These are phyloP conservation scores for Caretta caretta DNA, from an alignment of 2,113 vertebrate species.

Conservation along the genomic window DNA sequence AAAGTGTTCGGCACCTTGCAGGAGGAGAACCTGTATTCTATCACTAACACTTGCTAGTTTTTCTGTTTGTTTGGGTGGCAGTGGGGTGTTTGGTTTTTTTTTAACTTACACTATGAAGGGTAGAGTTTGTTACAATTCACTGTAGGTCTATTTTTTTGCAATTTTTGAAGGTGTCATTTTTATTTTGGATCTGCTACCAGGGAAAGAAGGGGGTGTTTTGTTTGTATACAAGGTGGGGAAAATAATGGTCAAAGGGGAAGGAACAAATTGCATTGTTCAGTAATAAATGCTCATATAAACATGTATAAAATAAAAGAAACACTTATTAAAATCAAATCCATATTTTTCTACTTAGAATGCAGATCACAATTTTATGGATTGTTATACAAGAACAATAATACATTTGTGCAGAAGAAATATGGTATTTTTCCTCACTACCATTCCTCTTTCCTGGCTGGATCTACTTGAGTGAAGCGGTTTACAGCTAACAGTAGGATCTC, in stretches of 20 bases:
- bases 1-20: not conserved
- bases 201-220: not conserved
- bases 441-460: not conserved
- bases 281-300: not conserved
- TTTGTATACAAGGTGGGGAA: not conserved
- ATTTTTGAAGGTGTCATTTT: not conserved
- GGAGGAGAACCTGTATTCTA: not conserved
- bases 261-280: not conserved
- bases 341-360: not conserved
- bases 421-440: not conserved
- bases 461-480: slow-evolving; percentile 52
- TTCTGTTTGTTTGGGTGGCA: not conserved
- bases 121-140: not conserved
- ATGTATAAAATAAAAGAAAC: not conserved
- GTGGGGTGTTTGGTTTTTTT: not conserved
- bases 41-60: not conserved
- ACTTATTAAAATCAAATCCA: not conserved
- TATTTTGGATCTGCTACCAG: not conserved
- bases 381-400: not conserved
- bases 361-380: not conserved
- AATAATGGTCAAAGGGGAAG: not conserved
- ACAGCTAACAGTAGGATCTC: slow-evolving; percentile 15
- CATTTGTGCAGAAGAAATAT: not conserved
- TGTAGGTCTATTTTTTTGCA: not conserved
- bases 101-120: not conserved